These are phyloP conservation scores for Malurus cyaneus DNA, from an alignment of 2,113 vertebrate genomes.

Conservation along the genomic window DNA sequence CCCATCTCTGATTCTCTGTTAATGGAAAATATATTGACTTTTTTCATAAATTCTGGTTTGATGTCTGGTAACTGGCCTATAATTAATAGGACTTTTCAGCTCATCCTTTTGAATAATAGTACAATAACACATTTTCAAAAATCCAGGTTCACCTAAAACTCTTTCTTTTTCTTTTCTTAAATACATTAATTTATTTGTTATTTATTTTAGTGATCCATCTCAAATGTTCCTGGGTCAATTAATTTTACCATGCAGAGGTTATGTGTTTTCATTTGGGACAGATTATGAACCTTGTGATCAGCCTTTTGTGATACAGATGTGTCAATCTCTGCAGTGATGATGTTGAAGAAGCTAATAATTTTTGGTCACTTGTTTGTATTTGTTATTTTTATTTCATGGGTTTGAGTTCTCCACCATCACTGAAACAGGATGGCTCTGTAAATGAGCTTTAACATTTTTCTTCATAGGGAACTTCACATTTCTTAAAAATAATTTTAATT, in stretches of 20 bases:
- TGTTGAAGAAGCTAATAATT: not conserved
- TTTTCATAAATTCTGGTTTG: not conserved
- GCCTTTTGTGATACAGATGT: rapidly evolving
- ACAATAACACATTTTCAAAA: not conserved
- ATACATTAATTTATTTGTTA: not conserved
- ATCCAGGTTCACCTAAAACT: not conserved
- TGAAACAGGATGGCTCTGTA: not conserved
- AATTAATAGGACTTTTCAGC: not conserved
- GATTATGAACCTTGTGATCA: not conserved
- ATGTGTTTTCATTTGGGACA: not conserved
- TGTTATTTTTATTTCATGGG: not conserved
- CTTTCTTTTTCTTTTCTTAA: not conserved
- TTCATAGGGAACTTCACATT: not conserved
- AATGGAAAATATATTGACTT: slow-evolving; percentile 8
- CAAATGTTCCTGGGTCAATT: not conserved
- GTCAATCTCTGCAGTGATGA: not conserved
- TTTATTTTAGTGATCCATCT: not conserved
- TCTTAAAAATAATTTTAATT: not conserved
- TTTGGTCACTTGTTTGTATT: not conserved
- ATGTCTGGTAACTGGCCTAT: not conserved
- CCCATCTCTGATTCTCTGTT: not conserved
- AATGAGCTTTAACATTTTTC: rapidly evolving
- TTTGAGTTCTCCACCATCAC: not conserved
- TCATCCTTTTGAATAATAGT: not conserved
- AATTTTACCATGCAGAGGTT: not conserved